Conservation (phyloP, 1,140 invertebrate species). For the Cherax destructor region DNA sequence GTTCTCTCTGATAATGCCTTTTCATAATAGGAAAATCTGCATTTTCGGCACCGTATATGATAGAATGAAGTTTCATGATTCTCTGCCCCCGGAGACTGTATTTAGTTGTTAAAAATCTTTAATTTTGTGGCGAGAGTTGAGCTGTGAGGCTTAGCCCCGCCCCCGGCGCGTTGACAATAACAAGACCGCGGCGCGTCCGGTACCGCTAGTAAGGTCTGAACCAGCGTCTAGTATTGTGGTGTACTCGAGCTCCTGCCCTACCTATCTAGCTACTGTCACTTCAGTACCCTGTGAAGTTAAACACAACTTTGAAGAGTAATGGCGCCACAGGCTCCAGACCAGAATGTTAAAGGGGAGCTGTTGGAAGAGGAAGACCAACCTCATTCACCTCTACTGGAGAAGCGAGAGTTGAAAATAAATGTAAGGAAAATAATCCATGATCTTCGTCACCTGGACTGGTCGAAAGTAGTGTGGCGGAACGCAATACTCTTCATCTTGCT, state of each 20-base stretch:
- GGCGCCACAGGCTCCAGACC: conserved; percentile 57
- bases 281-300: too few species aligned
- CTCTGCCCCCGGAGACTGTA: too few species aligned
- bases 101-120: background rate
- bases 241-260: too few species aligned
- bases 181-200: background rate
- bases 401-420: conserved; percentile 58
- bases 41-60: too few species aligned
- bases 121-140: background rate
- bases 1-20: too few species aligned
- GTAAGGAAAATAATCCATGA: conserved; percentile 52
- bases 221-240: too few species aligned
- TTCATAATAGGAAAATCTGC: too few species aligned
- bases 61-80: background rate
- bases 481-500: conserved; percentile 89
- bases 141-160: background rate
- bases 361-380: conserved; percentile 14
- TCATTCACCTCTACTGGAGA: conserved; percentile 51
- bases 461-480: conserved; percentile 91
- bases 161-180: background rate
- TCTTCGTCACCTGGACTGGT: conserved; percentile 69
- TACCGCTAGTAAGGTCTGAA: conserved; percentile 1
- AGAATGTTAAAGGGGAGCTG: conserved; percentile 39
- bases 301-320: background rate
- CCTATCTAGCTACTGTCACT: too few species aligned